phyloP scores from a whole-genome alignment of 2,113 vertebrate species.

The Bos indicus region DNA sequence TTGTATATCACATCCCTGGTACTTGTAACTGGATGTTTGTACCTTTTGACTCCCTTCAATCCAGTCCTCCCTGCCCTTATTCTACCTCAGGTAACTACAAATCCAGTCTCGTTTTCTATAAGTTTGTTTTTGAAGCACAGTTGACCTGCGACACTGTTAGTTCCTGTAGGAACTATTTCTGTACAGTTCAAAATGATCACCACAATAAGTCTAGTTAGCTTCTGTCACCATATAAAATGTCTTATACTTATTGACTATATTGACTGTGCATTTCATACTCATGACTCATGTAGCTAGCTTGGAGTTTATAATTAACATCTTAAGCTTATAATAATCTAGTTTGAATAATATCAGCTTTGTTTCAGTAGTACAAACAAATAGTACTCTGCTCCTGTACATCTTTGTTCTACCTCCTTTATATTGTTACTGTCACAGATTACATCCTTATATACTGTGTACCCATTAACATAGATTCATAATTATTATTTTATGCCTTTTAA shows the following conservation, averaged over 20 bases:
- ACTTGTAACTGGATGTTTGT: background rate
- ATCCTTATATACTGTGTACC: background rate
- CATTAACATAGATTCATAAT: background rate
- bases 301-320: background rate
- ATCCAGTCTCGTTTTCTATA: background rate
- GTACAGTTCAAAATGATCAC: background rate
- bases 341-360: background rate
- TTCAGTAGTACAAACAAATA: background rate
- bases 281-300: background rate
- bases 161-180: background rate
- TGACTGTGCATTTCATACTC: background rate
- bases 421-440: background rate
- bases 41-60: background rate
- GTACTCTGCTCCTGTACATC: background rate
- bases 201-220: background rate
- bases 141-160: background rate
- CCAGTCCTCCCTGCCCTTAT: background rate
- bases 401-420: background rate
- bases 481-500: background rate
- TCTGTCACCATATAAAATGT: background rate
- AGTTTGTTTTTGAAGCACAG: background rate
- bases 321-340: background rate
- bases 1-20: background rate
- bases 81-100: background rate
- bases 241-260: background rate